Evolutionary conservation across 2,888 invertebrate species (phyloP).

Genomic region (Chalcosyrphus nemorum): DNA sequence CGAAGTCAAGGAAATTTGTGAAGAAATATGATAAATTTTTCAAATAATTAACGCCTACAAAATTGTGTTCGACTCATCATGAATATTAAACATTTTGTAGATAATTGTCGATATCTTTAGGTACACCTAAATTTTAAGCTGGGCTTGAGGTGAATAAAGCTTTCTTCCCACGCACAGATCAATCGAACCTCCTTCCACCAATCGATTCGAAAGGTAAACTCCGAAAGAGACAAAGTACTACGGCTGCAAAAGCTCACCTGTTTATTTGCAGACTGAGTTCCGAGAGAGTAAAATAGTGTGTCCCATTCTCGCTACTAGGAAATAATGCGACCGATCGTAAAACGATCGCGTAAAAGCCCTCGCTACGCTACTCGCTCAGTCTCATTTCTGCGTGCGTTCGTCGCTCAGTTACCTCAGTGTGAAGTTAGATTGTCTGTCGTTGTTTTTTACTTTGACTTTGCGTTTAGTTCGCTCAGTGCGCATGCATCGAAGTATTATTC

Average conservation of each 20-base stretch:
- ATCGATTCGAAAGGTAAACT: background rate
- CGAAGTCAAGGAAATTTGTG: background rate
- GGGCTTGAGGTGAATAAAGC: slow-evolving; percentile 32
- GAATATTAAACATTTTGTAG: slow-evolving; percentile 51
- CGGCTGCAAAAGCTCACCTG: slow-evolving; percentile 5
- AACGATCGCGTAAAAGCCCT: slow-evolving; percentile 32
- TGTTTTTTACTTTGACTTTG: slow-evolving; percentile 50
- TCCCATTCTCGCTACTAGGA: slow-evolving; percentile 23
- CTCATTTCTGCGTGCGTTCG: slow-evolving; percentile 64
- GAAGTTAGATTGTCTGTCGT: too few species aligned
- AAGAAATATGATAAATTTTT: background rate
- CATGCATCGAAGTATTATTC: slow-evolving; percentile 78
- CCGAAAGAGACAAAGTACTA: slow-evolving; percentile 15
- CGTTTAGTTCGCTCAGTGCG: slow-evolving; percentile 67
- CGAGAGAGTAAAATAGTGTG: slow-evolving; percentile 31
- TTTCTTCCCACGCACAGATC: slow-evolving; percentile 55
- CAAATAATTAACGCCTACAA: slow-evolving; percentile 57
- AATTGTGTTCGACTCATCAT: slow-evolving; percentile 6
- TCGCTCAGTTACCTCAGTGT: slow-evolving; percentile 32
- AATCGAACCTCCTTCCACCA: slow-evolving; percentile 16
- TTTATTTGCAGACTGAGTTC: slow-evolving; percentile 33
- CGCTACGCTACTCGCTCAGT: slow-evolving; percentile 41
- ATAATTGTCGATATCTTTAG: background rate
- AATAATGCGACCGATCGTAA: background rate
- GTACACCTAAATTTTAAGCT: slow-evolving; percentile 50